These are phyloP conservation scores for Xiphorhynchus erythropygius DNA, from an alignment of 2,797 vertebrate genomes.

Conservation along the genomic window DNA sequence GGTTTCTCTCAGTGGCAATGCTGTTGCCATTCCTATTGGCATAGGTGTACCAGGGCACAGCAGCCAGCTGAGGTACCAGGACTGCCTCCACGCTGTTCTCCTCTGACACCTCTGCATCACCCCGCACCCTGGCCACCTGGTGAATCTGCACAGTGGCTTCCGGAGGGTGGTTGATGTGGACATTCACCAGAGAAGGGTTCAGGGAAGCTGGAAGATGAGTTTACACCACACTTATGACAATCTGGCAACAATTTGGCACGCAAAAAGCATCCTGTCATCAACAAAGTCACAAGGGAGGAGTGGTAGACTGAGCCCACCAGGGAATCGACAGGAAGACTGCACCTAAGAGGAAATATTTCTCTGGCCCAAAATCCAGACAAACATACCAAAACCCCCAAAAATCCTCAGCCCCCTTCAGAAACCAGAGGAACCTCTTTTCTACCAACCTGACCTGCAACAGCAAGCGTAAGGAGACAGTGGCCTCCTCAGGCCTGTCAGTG, in stretches of 20 bases:
- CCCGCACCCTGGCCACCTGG: conserved; percentile 90
- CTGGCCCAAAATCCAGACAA: neutral
- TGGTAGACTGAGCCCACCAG: neutral
- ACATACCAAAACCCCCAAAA: neutral
- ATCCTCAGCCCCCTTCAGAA: neutral
- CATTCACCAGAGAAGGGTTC: conserved; percentile 92
- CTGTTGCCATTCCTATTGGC: conserved; percentile 68
- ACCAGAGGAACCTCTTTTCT: neutral
- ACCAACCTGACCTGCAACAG: neutral
- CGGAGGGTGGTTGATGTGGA: conserved; percentile 91
- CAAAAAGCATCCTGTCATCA: neutral
- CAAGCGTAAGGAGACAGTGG: neutral
- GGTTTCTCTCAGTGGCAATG: conserved; percentile 42
- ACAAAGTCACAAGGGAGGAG: neutral
- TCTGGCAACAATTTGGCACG: neutral
- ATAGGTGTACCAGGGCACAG: conserved; percentile 33
- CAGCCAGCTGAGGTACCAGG: conserved; percentile 77
- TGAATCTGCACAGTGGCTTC: conserved; percentile 91
- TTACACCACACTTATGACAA: conserved; percentile 8
- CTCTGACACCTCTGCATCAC: conserved; percentile 59
- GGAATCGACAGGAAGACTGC: neutral
- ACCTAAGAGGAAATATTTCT: neutral
- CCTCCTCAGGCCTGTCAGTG: neutral
- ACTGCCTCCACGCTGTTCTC: conserved; percentile 78
- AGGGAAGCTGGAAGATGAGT: conserved; percentile 81